Base-by-base conservation (phyloP, 2,797 vertebrate genomes). In the Pseudopleuronectes americanus region DNA sequence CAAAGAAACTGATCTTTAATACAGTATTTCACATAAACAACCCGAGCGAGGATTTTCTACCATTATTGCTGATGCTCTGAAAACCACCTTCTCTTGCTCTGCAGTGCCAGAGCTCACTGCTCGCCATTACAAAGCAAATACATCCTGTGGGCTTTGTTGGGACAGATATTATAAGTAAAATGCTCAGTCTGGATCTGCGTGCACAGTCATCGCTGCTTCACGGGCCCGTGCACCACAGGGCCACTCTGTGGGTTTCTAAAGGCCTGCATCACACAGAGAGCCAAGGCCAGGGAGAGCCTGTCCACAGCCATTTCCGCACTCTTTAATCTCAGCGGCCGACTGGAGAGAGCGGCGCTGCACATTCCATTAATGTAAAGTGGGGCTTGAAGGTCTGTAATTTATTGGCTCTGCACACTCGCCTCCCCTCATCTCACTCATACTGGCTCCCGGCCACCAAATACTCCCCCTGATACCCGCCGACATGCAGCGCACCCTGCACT, bases 291-390 rank as follows among this genome's bases (percentile, higher is more conserved):
- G 87, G 86, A 85, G 82, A 89, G 83, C 79, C 90, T 91, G 90
- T 92, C 89, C 84, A 81, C 84, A 85, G 89, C 84, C 88, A 92
- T 92, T 93, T 92, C 86, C 91, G 77, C 80, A 81, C 90, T 92
- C 91, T 92, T 93, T 92, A 90, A 94, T 93, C 92, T 94, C 84
- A 67, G 83, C 57, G 65, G 85, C 79, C 68, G 84, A 87, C 81
- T 83, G 78, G 85, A 87, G 84, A 90, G 87, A 92, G 83, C 82
- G 73, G 80, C 57, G 79, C 87, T 84, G 89, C 91, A 91, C 85
- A 86, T 93, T 92, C 92, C 90, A 94, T 94, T 94, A 95, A 94
- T 93, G 92, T 92, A 93, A 94, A 94, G 93, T 90, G 90, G 90
- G 84, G 84, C 89, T 91, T 92, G 87, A 92, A 93, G 89, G 90